phyloP scores from a whole-genome alignment of 2,888 invertebrate genomes.

The Proisotoma minuta region DNA sequence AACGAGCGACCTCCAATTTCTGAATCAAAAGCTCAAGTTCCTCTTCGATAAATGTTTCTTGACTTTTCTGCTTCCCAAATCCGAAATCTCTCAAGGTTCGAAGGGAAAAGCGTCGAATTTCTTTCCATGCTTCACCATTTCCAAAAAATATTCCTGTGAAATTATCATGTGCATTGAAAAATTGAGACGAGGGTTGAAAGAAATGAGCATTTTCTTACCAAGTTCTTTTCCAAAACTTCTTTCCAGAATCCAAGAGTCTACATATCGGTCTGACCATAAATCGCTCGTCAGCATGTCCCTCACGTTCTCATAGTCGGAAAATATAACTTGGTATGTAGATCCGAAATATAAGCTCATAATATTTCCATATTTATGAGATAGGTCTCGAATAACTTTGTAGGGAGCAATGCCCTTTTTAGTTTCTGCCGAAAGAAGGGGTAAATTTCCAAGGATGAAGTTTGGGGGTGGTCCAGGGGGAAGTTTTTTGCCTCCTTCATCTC shows the following conservation, averaged over 20 bases:
- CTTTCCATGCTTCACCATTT: constrained; percentile 38
- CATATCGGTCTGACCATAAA: constrained; percentile 37
- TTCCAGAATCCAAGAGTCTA: constrained; percentile 39
- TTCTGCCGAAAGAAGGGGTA: constrained; percentile 25
- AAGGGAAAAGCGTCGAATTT: constrained; percentile 31
- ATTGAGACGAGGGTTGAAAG: too few relatives aligned
- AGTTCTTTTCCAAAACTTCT: constrained; percentile 33
- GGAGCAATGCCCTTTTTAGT: constrained; percentile 26
- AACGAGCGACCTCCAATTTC: constrained; percentile 27
- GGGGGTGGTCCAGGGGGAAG: constrained; percentile 25
- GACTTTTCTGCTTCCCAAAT: constrained; percentile 37
- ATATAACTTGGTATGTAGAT: constrained; percentile 38
- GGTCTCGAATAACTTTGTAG: constrained; percentile 25
- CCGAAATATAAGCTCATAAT: constrained; percentile 37
- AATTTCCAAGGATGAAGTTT: constrained; percentile 32
- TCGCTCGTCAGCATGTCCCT: constrained; percentile 34
- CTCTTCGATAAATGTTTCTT: constrained; percentile 40
- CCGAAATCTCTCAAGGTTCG: constrained; percentile 37
- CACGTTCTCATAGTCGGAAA: constrained; percentile 36
- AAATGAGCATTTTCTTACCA: constrained; percentile 25
- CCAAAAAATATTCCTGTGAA: constrained; percentile 36
- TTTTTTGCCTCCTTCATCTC: constrained; percentile 12
- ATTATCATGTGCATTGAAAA: too few relatives aligned
- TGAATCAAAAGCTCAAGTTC: constrained; percentile 33
- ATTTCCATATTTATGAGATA: constrained; percentile 35